Evolutionary conservation across 2,888 invertebrate species (phyloP), one percentile per base, ranked within the genome.

Genomic region (Protodeltote pygarga): DNA sequence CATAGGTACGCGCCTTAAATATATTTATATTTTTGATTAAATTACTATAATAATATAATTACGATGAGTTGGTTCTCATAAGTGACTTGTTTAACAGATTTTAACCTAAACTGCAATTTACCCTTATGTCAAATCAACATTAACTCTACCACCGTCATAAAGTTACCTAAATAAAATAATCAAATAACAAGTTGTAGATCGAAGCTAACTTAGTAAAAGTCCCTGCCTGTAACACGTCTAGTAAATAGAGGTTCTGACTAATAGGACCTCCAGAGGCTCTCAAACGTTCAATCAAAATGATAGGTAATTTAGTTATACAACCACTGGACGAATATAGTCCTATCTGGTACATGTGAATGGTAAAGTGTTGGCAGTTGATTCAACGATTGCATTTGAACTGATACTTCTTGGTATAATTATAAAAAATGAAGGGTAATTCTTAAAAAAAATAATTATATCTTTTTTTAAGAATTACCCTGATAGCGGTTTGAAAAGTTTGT

Each of bases 201-300:
- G 37, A 45, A 49, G 46, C 25, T 65, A 63, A 65, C 51, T 57
- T 49, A 37, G 41, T 62, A 69, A 76, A 76, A 73, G 71, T 66
- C 51, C 57, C 44, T 40, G 55, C 45, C 61, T 44, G 52, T 71
- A 75, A 77, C 69, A 57, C 61, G 75, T 47, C 69, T 72, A 55
- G 80, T 77, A 88, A 85, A 86, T 79, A 85, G 78, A 72, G 74
- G 69, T 76, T 66, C 67, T 64, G 75, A 74, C 79, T 86, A 85
- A 84, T 81, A 75, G 75, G 67, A 66, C 71, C 84, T 84, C 81
- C 74, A 63, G 84, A 82, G 85, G 77, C 79, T 83, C 79, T 83
- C 86, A 83, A 87, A 83, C 87, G 88, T 77, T 90, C 90, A 90
- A 90, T 91, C 90, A 89, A 86, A 89, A 87, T 87, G 86, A 88